Conservation (phyloP, 2,113 vertebrate species). For the Conger conger region DNA sequence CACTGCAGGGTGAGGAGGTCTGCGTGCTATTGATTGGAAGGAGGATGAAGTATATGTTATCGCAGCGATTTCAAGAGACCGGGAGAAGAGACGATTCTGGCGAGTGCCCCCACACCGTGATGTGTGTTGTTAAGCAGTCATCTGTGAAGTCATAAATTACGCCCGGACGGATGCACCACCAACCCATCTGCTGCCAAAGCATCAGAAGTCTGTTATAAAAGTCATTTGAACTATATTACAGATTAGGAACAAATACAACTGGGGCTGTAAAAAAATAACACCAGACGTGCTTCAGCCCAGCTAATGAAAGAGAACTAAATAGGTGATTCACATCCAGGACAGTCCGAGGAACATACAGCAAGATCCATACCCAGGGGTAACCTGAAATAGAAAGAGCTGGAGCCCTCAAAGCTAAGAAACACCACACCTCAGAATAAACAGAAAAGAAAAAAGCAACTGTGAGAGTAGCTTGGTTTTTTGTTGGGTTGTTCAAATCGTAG, state of each 20-base stretch:
- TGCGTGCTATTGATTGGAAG: constrained; percentile 60
- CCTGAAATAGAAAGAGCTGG: no score
- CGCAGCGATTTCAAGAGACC: constrained; percentile 49
- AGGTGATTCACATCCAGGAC: no score
- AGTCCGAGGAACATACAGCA: no score
- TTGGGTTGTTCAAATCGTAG: neutral
- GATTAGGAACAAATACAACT: neutral
- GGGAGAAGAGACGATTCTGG: constrained; percentile 51
- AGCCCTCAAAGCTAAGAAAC: no score
- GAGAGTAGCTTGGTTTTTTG: neutral
- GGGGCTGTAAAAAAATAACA: no score
- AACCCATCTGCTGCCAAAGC: neutral
- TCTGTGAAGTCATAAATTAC: constrained; percentile 47
- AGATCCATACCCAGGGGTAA: no score
- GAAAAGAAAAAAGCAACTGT: no score
- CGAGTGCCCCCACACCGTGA: constrained; percentile 59
- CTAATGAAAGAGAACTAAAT: no score
- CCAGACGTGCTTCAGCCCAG: no score
- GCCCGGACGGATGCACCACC: constrained; percentile 28
- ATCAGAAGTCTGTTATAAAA: neutral
- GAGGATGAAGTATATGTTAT: constrained; percentile 65
- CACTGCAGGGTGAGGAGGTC: constrained; percentile 42
- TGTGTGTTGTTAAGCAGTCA: constrained; percentile 44
- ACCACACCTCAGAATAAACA: no score
- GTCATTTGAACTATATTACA: neutral